Base-by-base conservation (phyloP, 92 coral and sea anemone genomes). In the Pocillopora grandis region DNA sequence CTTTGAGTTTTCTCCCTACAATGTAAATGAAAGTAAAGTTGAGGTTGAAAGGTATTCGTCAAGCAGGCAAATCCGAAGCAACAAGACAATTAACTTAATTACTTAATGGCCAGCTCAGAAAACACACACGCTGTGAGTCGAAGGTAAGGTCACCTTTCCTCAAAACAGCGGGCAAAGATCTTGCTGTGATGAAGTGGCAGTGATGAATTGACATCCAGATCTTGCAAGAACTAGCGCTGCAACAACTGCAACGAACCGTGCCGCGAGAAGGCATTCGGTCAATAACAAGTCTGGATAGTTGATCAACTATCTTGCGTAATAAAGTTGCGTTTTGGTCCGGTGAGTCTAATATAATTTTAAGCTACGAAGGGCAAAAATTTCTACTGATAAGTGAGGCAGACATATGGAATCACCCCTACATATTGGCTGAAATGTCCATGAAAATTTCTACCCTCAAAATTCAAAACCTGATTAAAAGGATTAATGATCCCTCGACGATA, bases 1-100 rank as follows among this genome's bases (percentile, higher is more conserved):
- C 62, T 74, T 62, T 49, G 62, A 55, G 21, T 58, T 52, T 74
- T 82, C 10, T 15, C 12, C 37, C 86, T 72, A 62, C 55, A 12
- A 67, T 61, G 74, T 62, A 82, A 82, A 73, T 48, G 72, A 71
- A 23, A 58, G 19, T 17, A 57, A 56, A 0, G 16, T 58, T 57
- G 12, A 69, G 63, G 71, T 42, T 23, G 12, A n/a, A 82, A 49
- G 18, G 70, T 61, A 60, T 72, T 61, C 77, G 58, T 72, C 49
- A 13, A 37, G 71, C 49, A 13, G 21, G 71, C 65, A 72, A 60
- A 37, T 62, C 79, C 72, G 7, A 27, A 27, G 62, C 64, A 82
- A 82, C 79, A 72, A 73, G 79, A 82, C 86, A 72, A 82, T 82
- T 82, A 82, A 82, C 49, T 72, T 74, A 82, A 82, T 82, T 82